Evolutionary conservation across 2,113 vertebrate genomes (phyloP), one percentile per base, ranked within the genome.

Genomic region (Erythrolamprus reginae): DNA sequence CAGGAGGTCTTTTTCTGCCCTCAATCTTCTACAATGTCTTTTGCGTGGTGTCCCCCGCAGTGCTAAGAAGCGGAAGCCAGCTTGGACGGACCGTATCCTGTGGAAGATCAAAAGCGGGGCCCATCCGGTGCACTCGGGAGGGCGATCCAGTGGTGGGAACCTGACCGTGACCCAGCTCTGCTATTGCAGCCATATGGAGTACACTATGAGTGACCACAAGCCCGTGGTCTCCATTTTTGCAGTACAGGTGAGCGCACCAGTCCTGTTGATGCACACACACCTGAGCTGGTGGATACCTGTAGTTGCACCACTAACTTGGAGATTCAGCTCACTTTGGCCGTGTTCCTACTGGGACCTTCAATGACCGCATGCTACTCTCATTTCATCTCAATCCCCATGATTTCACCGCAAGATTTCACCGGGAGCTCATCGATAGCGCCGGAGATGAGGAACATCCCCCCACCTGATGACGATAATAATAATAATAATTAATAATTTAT

Each of bases 71-170:
- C 97, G 99, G 90, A 99, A 99, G 95, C 99, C 99, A 12, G 99
- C 99, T 38, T 99, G 99, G 99, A 99, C 99, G 0, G 99, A 99
- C 93, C 98, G 99, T 1, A 99, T 99, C 94, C 97, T 99, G 56
- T 99, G 99, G 99, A 99, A 98, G 95, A 98, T 98, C 83, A 98
- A 99, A 87, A 91, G 97, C 45, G 97, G 97, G 0, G 93, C 97
- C 10, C 97, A 96, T 1, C 96, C 98, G 0, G 95, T 97, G 1
- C 97, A 97, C 28, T 96, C 96, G 26, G 97, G n/a, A n/a, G n/a
- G 97, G 1, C 95, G 94, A 93, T 97, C 98, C 93, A 97, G 97
- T 51, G 97, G 96, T 28, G 94, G 97, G 0, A 90, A 97, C 47
- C 97, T 98, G 24, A 97, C 97, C 10, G 98, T 99, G 92, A 98